phyloP scores from a whole-genome alignment of 1,140 invertebrate species.

The Ostrea denselamellosa region DNA sequence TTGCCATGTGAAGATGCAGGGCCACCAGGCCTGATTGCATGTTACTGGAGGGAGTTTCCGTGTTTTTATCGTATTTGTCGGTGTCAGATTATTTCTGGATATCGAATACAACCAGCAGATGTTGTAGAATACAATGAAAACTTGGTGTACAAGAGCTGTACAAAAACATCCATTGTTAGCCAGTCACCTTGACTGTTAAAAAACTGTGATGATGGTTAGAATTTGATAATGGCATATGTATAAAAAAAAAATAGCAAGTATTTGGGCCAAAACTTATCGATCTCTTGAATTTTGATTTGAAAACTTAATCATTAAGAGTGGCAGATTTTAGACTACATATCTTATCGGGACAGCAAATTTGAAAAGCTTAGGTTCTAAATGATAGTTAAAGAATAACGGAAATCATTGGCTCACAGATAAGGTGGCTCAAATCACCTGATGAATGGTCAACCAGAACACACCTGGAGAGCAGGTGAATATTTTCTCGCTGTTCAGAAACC shows the following conservation, averaged over 20 bases:
- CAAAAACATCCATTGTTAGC: neutral
- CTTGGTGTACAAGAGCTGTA: neutral
- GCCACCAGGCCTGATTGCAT: conserved; percentile 15
- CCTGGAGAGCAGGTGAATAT: conserved; percentile 32
- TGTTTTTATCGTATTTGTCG: neutral
- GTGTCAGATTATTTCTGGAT: conserved; percentile 9
- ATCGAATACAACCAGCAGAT: conserved; percentile 29
- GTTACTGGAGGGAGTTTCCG: conserved; percentile 27
- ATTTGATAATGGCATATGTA: neutral
- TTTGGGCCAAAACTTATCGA: conserved; percentile 25
- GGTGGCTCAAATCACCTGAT: neutral
- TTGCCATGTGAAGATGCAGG: neutral
- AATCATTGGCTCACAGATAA: conserved; percentile 21
- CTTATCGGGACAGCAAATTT: neutral
- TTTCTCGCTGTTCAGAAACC: neutral
- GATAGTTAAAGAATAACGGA: conserved; percentile 18
- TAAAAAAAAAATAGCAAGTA: neutral
- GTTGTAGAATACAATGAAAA: conserved; percentile 6
- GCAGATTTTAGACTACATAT: conserved; percentile 1
- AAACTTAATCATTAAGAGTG: neutral
- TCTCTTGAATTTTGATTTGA: neutral
- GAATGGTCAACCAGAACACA: conserved; percentile 18
- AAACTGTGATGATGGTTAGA: neutral
- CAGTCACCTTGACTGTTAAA: conserved; percentile 19
- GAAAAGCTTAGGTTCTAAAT: neutral